Percentiles rank a stretch among this genome's conserved stretches.
These are phyloP conservation scores for Diplazon laetatorius DNA, from an alignment of 2,888 invertebrate genomes.

Conservation along the genomic window DNA sequence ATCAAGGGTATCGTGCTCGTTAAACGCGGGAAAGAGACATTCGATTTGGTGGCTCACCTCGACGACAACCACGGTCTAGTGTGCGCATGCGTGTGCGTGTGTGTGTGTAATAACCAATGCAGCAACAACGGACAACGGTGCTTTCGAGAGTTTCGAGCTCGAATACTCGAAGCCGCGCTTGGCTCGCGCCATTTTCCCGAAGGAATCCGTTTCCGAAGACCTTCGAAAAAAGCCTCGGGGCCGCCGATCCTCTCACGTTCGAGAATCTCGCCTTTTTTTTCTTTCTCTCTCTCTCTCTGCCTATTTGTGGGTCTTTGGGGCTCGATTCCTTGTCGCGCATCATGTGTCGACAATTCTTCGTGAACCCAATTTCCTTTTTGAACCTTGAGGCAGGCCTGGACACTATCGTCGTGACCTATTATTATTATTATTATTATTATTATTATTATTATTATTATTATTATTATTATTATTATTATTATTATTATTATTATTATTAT, in stretches of 20 bases:
- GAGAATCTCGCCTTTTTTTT: conserved; percentile 5
- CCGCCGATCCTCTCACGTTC: conserved; percentile 53
- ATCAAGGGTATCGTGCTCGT: conserved; percentile 67
- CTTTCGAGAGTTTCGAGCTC: conserved; percentile 58
- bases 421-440: too few species aligned
- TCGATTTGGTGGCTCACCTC: conserved; percentile 61
- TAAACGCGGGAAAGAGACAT: conserved; percentile 44
- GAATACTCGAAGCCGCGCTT: conserved; percentile 47
- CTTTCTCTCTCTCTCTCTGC: conserved; percentile 23
- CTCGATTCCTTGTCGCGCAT: too few species aligned
- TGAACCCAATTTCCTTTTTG: background rate
- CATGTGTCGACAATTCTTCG: background rate
- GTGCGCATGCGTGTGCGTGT: too few species aligned
- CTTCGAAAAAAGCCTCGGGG: conserved; percentile 70
- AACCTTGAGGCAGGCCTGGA: background rate
- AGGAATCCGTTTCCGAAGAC: conserved; percentile 66
- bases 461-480: too few species aligned
- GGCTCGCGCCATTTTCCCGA: conserved; percentile 71
- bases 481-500: too few species aligned
- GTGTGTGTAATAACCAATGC: background rate
- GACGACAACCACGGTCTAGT: conserved; percentile 24
- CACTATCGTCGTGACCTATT: too few species aligned
- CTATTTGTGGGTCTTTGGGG: too few species aligned
- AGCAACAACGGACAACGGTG: conserved; percentile 38
- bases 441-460: too few species aligned